These are phyloP conservation scores for Serilophus lunatus DNA, from an alignment of 2,113 vertebrate species.

Conservation along the genomic window DNA sequence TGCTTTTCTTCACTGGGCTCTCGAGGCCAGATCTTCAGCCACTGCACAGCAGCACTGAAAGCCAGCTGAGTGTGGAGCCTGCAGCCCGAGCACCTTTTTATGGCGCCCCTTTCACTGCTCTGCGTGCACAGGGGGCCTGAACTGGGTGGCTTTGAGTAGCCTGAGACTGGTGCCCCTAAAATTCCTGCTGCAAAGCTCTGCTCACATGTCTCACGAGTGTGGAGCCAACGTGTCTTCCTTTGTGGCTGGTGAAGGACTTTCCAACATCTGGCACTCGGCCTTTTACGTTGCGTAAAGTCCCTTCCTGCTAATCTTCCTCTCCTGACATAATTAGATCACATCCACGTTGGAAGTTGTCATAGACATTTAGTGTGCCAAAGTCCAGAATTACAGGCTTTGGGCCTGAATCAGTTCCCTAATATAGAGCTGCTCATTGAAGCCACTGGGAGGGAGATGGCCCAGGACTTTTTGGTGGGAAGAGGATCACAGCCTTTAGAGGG, in stretches of 20 bases:
- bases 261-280: background rate
- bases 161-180: background rate
- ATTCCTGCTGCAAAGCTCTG: background rate
- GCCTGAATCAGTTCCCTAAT: background rate
- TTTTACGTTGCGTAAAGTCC: slow-evolving; percentile 15
- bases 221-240: background rate
- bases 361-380: background rate
- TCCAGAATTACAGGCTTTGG: background rate
- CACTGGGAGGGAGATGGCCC: background rate
- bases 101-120: background rate
- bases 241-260: background rate
- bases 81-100: background rate
- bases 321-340: slow-evolving; percentile 33
- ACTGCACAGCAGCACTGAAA: background rate
- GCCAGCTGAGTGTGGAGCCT: accelerated
- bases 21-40: background rate
- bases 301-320: slow-evolving; percentile 54
- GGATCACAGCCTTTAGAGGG: slow-evolving; percentile 31
- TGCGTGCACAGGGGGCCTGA: background rate
- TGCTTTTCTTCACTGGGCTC: background rate
- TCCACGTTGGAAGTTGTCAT: background rate
- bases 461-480: background rate
- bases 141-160: background rate
- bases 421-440: background rate
- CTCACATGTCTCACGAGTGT: background rate